Evolutionary conservation across 2,113 vertebrate species (phyloP), one percentile per base, ranked within the genome.

Genomic region (Phasianus colchicus): DNA sequence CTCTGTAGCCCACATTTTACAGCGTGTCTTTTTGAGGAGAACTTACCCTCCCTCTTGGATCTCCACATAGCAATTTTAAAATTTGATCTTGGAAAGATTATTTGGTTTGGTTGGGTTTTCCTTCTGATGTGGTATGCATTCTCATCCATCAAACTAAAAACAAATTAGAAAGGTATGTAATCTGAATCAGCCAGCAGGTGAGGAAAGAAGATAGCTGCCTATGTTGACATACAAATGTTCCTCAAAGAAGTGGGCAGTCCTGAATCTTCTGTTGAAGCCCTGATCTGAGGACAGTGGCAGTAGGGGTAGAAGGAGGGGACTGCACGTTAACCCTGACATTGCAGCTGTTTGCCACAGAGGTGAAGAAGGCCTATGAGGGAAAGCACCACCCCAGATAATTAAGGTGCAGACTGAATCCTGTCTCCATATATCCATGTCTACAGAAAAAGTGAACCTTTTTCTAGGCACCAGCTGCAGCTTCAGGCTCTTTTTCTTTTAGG

Each of bases 251-350:
- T 7, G 19, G 69, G 27, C 27, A 55, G 57, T 47, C 30, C 20
- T 36, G 65, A 0, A 48, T 54, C 18, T 82, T 61, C 30, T 58
- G 43, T 69, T 0, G 0, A 85, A 76, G 58, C 65, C 36, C 30
- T 54, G 40, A 16, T 57, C 54, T 55, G 54, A 85, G n/a, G 22
- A 20, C 47, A 43, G 21, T 5, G 48, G 42, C 45, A 47, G 8
- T 19, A 19, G 82, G 10, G 21, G 36, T 9, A 22, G 63, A 72
- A 84, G 48, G 42, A 74, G 50, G 42, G 43, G 12, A 5, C 30
- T 4, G 25, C 4, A 0, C 13, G 7, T 75, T 66, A 73, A 30
- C 12, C 13, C 7, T 19, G 52, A 47, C 0, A 0, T 20, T 43
- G 42, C 48, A 84, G 45, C 32, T 48, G 30, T 43, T 86, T 45